phyloP scores from a whole-genome alignment of 2,797 vertebrate species.

The Psittacula echo region DNA sequence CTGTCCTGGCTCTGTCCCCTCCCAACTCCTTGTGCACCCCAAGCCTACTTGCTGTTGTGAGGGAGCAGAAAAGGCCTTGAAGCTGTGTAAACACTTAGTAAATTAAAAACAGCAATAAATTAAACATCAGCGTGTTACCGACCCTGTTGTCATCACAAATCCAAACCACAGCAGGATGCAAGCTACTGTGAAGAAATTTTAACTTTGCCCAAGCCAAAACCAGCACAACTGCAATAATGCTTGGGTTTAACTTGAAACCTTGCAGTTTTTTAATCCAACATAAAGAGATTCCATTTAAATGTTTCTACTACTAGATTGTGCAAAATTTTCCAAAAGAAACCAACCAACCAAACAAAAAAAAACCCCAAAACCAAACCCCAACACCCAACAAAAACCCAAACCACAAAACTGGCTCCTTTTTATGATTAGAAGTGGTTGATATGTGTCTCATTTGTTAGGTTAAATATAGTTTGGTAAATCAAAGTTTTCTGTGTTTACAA shows the following conservation, averaged over 20 bases:
- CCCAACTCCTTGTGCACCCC: background rate
- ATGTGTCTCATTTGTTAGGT: background rate
- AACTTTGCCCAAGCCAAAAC: background rate
- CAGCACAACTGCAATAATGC: background rate
- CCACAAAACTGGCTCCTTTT: accelerated
- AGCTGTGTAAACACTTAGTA: background rate
- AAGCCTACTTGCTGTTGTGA: background rate
- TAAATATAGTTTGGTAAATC: background rate
- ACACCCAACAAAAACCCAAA: background rate
- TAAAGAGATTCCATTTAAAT: background rate
- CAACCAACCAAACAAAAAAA: background rate
- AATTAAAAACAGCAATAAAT: background rate
- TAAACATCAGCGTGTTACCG: background rate
- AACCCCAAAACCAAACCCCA: background rate
- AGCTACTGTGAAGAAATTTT: background rate
- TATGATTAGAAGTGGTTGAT: background rate
- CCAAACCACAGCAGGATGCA: background rate
- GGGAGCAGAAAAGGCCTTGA: background rate
- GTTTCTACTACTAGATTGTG: background rate
- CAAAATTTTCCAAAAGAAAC: background rate
- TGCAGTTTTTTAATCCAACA: background rate
- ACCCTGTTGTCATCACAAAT: background rate
- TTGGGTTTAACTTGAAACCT: background rate
- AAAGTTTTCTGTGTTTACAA: background rate
- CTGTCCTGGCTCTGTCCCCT: background rate